Evolutionary conservation across 2,797 vertebrate species (phyloP).

Genomic region (Trachurus trachurus): DNA sequence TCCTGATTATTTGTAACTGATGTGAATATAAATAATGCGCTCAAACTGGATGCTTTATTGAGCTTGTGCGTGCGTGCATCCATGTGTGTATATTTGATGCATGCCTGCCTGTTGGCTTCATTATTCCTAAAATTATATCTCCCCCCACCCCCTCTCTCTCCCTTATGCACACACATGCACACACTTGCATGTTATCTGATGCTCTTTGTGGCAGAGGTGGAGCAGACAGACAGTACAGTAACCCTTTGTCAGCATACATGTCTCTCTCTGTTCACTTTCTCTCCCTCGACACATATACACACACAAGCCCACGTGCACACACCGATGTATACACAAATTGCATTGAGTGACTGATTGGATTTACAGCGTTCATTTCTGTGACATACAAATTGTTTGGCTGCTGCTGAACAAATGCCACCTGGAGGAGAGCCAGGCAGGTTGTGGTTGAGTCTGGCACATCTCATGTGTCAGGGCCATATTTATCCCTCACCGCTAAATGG

Average conservation of each 20-base stretch:
- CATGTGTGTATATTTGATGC: constrained; percentile 53
- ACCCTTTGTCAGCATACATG: constrained; percentile 55
- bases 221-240: constrained; percentile 50
- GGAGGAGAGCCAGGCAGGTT: constrained; percentile 75
- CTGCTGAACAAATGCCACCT: constrained; percentile 71
- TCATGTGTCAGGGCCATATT: constrained; percentile 81
- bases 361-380: constrained; percentile 64
- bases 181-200: constrained; percentile 55
- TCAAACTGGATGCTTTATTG: constrained; percentile 44
- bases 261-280: constrained; percentile 9
- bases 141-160: not conserved
- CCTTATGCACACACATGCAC: not conserved
- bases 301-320: constrained; percentile 4
- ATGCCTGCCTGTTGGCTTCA: constrained; percentile 54
- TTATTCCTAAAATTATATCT: constrained; percentile 55
- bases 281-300: constrained; percentile 4
- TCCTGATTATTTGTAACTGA: constrained; percentile 61
- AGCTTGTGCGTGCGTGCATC: constrained; percentile 38
- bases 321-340: constrained; percentile 12
- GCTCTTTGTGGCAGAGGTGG: constrained; percentile 59
- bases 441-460: constrained; percentile 78
- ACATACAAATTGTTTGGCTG: constrained; percentile 78
- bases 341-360: constrained; percentile 60
- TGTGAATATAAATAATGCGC: constrained; percentile 47
- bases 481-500: constrained; percentile 75